A percentile compares a stretch with the other conserved stretches of the same genome.
Evolutionary conservation across 2,797 vertebrate genomes (phyloP).

Genomic region (Streptopelia turtur): DNA sequence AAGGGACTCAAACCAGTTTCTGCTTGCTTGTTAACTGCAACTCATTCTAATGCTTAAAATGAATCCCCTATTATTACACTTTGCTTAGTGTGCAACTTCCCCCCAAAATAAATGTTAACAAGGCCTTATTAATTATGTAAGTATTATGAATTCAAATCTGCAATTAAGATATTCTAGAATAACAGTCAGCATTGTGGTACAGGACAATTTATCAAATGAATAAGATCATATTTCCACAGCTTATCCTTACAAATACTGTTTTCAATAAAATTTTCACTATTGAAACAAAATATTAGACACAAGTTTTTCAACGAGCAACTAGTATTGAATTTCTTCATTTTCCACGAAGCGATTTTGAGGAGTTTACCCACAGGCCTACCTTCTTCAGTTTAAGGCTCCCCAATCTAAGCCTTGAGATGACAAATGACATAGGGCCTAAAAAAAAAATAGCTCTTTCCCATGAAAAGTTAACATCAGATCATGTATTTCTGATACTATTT

Average conservation of each 20-base stretch:
- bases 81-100: background rate
- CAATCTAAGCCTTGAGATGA: constrained; percentile 73
- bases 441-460: constrained; percentile 72
- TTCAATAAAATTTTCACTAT: constrained; percentile 7
- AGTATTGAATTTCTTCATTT: constrained; percentile 46
- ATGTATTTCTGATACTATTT: constrained; percentile 52
- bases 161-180: background rate
- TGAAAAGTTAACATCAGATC: constrained; percentile 70
- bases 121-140: constrained; percentile 24
- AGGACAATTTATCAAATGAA: background rate
- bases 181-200: background rate
- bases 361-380: constrained; percentile 69
- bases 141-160: constrained; percentile 3
- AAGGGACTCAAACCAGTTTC: constrained; percentile 1
- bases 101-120: background rate
- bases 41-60: background rate
- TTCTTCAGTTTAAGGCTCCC: constrained; percentile 69
- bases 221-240: background rate
- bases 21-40: constrained; percentile 10
- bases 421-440: constrained; percentile 71
- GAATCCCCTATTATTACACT: background rate
- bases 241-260: background rate
- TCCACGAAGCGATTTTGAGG: constrained; percentile 57
- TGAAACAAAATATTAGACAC: constrained; percentile 13
- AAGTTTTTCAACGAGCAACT: constrained; percentile 33